Evolutionary conservation across 2,888 invertebrate genomes (phyloP).

Genomic region (Stenotaenia linearis): DNA sequence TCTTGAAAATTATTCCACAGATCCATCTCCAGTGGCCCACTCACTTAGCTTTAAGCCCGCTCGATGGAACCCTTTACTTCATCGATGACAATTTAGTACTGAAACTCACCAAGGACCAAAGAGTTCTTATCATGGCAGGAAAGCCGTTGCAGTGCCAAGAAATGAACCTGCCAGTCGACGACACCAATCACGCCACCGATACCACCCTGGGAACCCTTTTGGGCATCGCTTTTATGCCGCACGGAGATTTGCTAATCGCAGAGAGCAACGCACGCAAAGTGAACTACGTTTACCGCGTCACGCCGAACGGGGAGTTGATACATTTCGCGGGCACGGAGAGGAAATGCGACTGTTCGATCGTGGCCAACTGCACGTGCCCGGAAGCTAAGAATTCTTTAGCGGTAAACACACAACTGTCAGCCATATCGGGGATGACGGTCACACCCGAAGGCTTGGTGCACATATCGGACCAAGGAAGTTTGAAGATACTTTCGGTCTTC

Average conservation of each 20-base stretch:
- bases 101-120: conserved; percentile 43
- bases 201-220: conserved; percentile 86
- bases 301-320: conserved; percentile 86
- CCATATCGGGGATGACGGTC: conserved; percentile 84
- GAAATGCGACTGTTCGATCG: conserved; percentile 79
- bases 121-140: conserved; percentile 71
- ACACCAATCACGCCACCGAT: conserved; percentile 81
- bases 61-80: conserved; percentile 90
- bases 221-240: conserved; percentile 86
- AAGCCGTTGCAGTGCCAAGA: conserved; percentile 81
- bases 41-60: conserved; percentile 84
- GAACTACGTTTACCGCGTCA: conserved; percentile 82
- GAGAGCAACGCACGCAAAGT: conserved; percentile 94
- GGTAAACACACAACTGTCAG: conserved; percentile 87
- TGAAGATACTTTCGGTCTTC: conserved; percentile 43
- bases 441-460: conserved; percentile 91
- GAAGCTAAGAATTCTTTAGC: conserved; percentile 67
- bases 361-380: conserved; percentile 59
- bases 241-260: conserved; percentile 87
- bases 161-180: conserved; percentile 61
- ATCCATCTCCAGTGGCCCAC: conserved; percentile 80
- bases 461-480: conserved; percentile 80
- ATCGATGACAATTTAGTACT: conserved; percentile 72
- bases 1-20: too few species aligned
- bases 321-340: conserved; percentile 90